Conservation (phyloP, 2,113 vertebrate genomes). For the Solenodon paradoxus region DNA sequence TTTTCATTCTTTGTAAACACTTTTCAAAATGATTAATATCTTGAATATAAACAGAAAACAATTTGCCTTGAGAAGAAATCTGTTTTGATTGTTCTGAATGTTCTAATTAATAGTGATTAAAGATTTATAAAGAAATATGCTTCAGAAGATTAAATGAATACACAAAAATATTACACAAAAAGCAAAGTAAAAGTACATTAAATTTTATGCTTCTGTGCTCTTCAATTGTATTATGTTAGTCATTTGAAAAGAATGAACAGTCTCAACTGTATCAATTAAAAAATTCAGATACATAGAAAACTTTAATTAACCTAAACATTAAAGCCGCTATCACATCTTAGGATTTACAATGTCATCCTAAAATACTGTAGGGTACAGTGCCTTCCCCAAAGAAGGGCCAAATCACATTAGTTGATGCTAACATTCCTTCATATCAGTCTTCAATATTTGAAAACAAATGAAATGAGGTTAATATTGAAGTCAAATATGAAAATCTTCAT, state of each 20-base stretch:
- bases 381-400: background rate
- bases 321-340: background rate
- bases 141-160: background rate
- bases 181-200: background rate
- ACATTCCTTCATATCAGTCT: background rate
- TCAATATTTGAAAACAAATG: constrained; percentile 19
- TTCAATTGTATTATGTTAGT: background rate
- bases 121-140: background rate
- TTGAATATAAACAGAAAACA: background rate
- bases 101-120: constrained; percentile 3
- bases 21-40: constrained; percentile 22
- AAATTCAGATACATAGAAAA: background rate
- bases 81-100: constrained; percentile 14
- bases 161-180: background rate
- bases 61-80: constrained; percentile 11
- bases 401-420: background rate
- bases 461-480: background rate
- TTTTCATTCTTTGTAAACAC: background rate
- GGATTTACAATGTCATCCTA: constrained; percentile 9
- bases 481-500: background rate
- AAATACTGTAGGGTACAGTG: background rate
- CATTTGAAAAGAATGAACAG: background rate
- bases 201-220: background rate
- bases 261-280: background rate
- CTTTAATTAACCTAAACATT: constrained; percentile 2